Conservation (phyloP, 2,888 invertebrate species). For the Platerodrilus igneus region DNA sequence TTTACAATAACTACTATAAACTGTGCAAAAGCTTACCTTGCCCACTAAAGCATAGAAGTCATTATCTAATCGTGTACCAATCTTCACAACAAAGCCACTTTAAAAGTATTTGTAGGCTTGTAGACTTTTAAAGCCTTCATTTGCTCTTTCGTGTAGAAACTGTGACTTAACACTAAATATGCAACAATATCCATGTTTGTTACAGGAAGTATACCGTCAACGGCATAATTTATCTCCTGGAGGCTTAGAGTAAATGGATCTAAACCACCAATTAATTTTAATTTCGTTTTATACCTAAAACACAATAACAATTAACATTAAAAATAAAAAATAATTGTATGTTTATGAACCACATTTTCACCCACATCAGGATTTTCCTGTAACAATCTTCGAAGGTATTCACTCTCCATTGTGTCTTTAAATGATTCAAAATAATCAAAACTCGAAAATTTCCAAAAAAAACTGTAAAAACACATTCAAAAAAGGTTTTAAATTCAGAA, state of each 20-base stretch:
- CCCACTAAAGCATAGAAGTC: slow-evolving; percentile 10
- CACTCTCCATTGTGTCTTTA: too few relatives aligned
- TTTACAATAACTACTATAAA: too few relatives aligned
- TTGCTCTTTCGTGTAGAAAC: slow-evolving; percentile 18
- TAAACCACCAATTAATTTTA: slow-evolving; percentile 6
- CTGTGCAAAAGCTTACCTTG: slow-evolving; percentile 8
- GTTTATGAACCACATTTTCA: too few relatives aligned
- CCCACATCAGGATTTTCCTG: too few relatives aligned
- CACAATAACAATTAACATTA: too few relatives aligned
- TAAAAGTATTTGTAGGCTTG: slow-evolving; percentile 20
- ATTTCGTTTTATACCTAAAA: slow-evolving; percentile 7
- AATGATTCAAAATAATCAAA: too few relatives aligned
- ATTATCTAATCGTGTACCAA: slow-evolving; percentile 3
- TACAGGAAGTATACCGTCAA: slow-evolving; percentile 4
- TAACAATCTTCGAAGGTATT: too few relatives aligned
- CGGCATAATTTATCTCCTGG: slow-evolving; percentile 4
- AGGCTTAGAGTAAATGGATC: slow-evolving; percentile 9
- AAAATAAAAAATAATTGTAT: too few relatives aligned
- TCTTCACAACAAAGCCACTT: slow-evolving; percentile 14
- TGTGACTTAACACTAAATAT: slow-evolving; percentile 20
- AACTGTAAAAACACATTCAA: too few relatives aligned
- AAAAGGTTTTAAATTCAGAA: too few relatives aligned
- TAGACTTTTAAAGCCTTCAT: slow-evolving; percentile 20
- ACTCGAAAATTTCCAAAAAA: too few relatives aligned
- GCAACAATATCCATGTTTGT: slow-evolving; percentile 13